A percentile compares a stretch with the other conserved stretches of the same genome.
Conservation (phyloP, 1,140 invertebrate genomes). For the Carposina sasakii region DNA sequence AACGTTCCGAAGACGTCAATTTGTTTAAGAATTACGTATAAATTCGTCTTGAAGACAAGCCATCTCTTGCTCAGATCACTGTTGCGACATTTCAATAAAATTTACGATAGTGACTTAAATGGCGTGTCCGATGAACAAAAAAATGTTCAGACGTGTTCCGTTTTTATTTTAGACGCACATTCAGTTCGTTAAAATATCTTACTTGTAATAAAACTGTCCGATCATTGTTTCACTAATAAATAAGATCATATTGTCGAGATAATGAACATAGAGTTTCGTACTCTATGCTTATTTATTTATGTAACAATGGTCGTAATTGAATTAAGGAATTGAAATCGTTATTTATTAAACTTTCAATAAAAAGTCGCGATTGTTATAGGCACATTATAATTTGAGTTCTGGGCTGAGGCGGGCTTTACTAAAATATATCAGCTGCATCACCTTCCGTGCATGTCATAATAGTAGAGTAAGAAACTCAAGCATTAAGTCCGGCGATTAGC, state of each 20-base stretch:
- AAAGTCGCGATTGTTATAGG: too few relatives aligned
- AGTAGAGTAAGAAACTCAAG: too few relatives aligned
- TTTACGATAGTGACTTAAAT: conserved; percentile 71
- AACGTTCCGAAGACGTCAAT: conserved; percentile 60
- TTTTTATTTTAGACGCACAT: conserved; percentile 60
- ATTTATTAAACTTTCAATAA: too few relatives aligned
- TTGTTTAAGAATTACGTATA: conserved; percentile 72
- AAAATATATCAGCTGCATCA: too few relatives aligned
- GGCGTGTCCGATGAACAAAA: conserved; percentile 63
- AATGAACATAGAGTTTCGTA: too few relatives aligned
- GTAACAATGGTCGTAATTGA: too few relatives aligned
- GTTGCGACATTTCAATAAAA: conserved; percentile 71
- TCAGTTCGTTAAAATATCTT: conserved; percentile 68
- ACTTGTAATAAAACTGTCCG: conserved; percentile 54
- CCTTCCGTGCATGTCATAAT: too few relatives aligned
- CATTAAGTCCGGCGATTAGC: too few relatives aligned
- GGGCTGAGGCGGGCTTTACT: too few relatives aligned
- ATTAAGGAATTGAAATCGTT: too few relatives aligned
- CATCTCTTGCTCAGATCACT: conserved; percentile 65
- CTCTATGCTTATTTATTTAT: too few relatives aligned
- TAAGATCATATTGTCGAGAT: conserved; percentile 49
- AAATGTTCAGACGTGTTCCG: conserved; percentile 54
- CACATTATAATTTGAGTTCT: too few relatives aligned
- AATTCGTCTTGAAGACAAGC: conserved; percentile 68
- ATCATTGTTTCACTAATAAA: conserved; percentile 41